Percentiles rank a stretch among this genome's conserved stretches.
These are phyloP conservation scores for Callorhinus ursinus DNA, from an alignment of 2,113 vertebrate genomes.

Conservation along the genomic window DNA sequence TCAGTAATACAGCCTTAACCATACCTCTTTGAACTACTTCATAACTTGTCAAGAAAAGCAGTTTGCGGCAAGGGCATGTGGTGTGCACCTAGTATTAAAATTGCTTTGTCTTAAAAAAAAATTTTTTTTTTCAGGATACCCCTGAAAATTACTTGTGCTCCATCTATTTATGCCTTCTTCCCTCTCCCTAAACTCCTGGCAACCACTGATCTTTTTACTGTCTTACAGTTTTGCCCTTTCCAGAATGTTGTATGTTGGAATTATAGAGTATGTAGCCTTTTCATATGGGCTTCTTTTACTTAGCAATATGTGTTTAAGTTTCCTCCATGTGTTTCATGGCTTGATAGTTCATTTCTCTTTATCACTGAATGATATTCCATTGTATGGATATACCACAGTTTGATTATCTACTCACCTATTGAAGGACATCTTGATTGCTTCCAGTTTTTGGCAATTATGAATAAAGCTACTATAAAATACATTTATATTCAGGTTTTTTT, in stretches of 20 bases:
- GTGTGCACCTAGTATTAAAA: slow-evolving; percentile 82
- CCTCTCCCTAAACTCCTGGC: neutral
- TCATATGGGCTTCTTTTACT: neutral
- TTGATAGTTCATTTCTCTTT: neutral
- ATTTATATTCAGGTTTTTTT: neutral
- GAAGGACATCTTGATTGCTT: neutral
- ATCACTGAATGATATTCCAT: neutral
- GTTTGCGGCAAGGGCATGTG: slow-evolving; percentile 84
- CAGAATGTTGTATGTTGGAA: neutral
- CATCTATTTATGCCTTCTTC: neutral
- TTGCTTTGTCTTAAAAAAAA: slow-evolving; percentile 81
- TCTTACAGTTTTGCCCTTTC: neutral
- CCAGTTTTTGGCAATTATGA: neutral
- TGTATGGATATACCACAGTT: neutral
- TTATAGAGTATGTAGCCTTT: neutral
- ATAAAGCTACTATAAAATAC: neutral
- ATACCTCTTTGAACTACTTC: slow-evolving; percentile 78
- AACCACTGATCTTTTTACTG: neutral
- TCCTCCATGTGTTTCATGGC: neutral
- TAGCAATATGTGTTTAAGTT: neutral
- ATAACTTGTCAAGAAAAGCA: slow-evolving; percentile 77
- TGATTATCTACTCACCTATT: neutral
- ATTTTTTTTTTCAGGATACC: neutral
- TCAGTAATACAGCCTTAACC: slow-evolving; percentile 84
- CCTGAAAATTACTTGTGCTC: neutral